These are phyloP conservation scores for Piaya cayana DNA, from an alignment of 2,113 vertebrate genomes.

Conservation along the genomic window DNA sequence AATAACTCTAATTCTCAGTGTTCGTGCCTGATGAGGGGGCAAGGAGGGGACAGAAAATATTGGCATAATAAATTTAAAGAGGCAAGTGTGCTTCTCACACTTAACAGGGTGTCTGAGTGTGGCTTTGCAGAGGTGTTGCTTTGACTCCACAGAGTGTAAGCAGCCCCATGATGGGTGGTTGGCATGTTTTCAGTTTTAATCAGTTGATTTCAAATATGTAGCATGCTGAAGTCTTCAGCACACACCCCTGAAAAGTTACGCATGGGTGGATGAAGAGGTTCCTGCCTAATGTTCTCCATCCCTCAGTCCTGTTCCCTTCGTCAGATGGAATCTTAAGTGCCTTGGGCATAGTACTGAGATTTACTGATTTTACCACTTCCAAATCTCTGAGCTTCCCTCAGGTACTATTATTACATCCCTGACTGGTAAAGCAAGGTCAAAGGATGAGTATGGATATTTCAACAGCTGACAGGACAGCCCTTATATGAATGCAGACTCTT, in stretches of 20 bases:
- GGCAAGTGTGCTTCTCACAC: background rate
- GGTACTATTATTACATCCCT: background rate
- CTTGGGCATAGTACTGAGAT: background rate
- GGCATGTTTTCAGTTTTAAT: background rate
- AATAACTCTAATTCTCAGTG: background rate
- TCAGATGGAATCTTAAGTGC: background rate
- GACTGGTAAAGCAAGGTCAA: background rate
- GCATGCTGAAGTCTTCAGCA: background rate
- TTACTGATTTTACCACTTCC: background rate
- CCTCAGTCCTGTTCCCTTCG: background rate
- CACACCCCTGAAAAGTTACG: background rate
- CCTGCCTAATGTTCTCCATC: background rate
- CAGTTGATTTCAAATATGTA: background rate
- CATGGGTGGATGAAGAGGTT: background rate
- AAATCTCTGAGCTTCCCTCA: background rate
- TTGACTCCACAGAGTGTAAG: background rate
- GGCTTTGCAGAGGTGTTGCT: background rate
- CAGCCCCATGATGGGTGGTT: background rate
- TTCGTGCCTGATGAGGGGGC: background rate
- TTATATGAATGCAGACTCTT: background rate
- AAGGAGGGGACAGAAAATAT: background rate
- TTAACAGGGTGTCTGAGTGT: rapidly evolving
- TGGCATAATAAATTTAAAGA: background rate
- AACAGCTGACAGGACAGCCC: background rate
- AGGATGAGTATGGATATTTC: background rate